Evolutionary conservation across 2,113 vertebrate species (phyloP), one percentile per base, ranked within the genome.

Genomic region (Cyprinodon tularosa): DNA sequence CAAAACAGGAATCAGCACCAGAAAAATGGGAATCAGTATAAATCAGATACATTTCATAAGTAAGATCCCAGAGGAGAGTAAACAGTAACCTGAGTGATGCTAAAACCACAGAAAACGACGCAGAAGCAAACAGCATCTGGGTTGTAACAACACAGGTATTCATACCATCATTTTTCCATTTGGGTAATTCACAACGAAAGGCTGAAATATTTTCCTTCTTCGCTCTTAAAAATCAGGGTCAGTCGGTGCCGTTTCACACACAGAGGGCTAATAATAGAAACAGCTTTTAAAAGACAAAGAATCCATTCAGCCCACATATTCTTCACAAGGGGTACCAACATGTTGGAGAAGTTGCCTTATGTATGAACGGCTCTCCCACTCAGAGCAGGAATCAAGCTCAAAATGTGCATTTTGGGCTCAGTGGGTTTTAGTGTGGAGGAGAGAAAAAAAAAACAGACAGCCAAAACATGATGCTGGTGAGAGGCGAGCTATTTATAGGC

Each of bases 401-500:
- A 45, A 29, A 64, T 68, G 68, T 64, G 57, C 60, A 53, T 83
- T 11, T 84, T 79, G 72, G 38, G 59, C 83, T 67, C 67, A 3
- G 72, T 47, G 47, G 82, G 73, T 74, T 57, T 40, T 77, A 57
- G 72, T 84, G 66, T 86, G 50, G 63, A 60, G 14, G 12, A 37
- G 17, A 48, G 40, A 44, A 44, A 44, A 3, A 45, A 77, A 67
- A 68, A 73, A 66, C 37, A 77, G 76, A 86, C 73, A 88, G 66
- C 82, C 85, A 82, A 78, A 86, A 83, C 75, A 72, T 73, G 82
- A 76, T 62, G 79, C 72, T 87, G 85, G 78, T 85, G 81, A 86
- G 80, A 87, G 74, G 42, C 57, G 17, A 63, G 72, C 82, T 93
- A 93, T 92, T 92, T 89, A 91, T 91, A 90, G 85, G 36, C 45